Evolutionary conservation across 2,888 invertebrate genomes (phyloP), one percentile per base, ranked within the genome.

Genomic region (Catocala fraxini): DNA sequence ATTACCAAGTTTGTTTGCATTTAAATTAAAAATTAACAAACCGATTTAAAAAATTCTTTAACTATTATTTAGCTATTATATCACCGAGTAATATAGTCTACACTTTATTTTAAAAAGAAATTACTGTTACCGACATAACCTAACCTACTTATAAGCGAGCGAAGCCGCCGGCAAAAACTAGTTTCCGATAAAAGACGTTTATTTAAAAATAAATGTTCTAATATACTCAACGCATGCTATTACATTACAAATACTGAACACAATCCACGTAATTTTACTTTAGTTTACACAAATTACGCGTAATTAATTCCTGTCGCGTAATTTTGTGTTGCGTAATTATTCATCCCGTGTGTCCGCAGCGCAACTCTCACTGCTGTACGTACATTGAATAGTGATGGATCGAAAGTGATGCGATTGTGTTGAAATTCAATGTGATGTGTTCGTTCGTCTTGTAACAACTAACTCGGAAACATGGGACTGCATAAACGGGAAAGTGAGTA

Each of bases 401-500:
- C 70, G 69, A 77, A 83, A 87, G 88, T 89, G 87, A 86, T 77
- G 84, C 80, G 81, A 76, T 54, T 52, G 57, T 51, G 54, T 79
- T 79, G 84, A 86, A 84, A 87, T 84, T 68, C 65, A 43, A 43
- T 75, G 80, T 82, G 75, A 85, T 86, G 85, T 80, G 80, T 71
- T 51, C 57, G 68, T 63, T 65, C 54, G 72, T 74, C 58, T 83
- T 75, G 57, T 77, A 78, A 61, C 55, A 53, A 65, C 80, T 68
- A 75, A 59, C 52, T 68, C 63, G 61, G 62, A 81, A 87, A 79
- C 81, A 93, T 93, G 93, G 93, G 91, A 62, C 89, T 93, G 34
- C 90, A 91, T 71, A 92, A 89, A 69, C 86, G 91, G 15, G 89
- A 84, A 81, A 93, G 93, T 92, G 68, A 93, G 92, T 92, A 89